Evolutionary conservation across 2,797 vertebrate genomes (phyloP).

Genomic region (Malacoctenus gilli): DNA sequence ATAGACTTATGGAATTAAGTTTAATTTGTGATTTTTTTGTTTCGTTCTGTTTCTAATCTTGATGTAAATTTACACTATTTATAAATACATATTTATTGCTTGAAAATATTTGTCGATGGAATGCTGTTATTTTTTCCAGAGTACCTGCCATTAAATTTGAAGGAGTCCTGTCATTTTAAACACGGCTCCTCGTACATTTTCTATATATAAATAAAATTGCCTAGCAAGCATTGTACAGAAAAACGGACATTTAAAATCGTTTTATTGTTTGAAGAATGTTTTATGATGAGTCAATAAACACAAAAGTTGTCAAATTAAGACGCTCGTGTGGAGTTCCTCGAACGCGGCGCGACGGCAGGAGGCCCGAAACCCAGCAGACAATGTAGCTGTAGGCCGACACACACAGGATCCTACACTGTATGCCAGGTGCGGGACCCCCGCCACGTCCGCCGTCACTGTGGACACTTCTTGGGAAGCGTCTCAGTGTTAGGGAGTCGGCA

Average conservation of each 20-base stretch:
- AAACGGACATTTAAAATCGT: slow-evolving; percentile 99
- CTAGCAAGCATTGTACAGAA: slow-evolving; percentile 99
- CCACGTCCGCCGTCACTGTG: too few species aligned
- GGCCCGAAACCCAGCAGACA: slow-evolving; percentile 99
- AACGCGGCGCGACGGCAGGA: slow-evolving; percentile 29
- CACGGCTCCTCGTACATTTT: slow-evolving; percentile 99
- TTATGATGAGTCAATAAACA: slow-evolving; percentile 85
- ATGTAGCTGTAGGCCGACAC: slow-evolving; percentile 97
- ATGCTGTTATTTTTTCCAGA: slow-evolving; percentile 99
- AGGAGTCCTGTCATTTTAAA: slow-evolving; percentile 99
- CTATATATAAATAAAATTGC: slow-evolving; percentile 99
- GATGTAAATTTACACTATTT: slow-evolving; percentile 99
- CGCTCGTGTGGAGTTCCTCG: slow-evolving; percentile 7
- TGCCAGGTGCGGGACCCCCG: slow-evolving; percentile 92
- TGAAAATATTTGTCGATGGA: slow-evolving; percentile 99
- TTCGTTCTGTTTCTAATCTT: slow-evolving; percentile 96
- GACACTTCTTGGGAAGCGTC: too few species aligned
- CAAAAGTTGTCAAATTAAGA: slow-evolving; percentile 77
- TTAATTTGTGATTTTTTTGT: slow-evolving; percentile 95
- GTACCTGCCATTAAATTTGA: slow-evolving; percentile 99
- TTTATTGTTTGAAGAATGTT: slow-evolving; percentile 98
- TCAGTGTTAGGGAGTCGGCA: too few species aligned
- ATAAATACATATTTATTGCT: slow-evolving; percentile 99
- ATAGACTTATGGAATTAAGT: slow-evolving; percentile 97
- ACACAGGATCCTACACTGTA: slow-evolving; percentile 99